phyloP scores from a whole-genome alignment of 2,888 invertebrate species.

The Perithous albicinctus region DNA sequence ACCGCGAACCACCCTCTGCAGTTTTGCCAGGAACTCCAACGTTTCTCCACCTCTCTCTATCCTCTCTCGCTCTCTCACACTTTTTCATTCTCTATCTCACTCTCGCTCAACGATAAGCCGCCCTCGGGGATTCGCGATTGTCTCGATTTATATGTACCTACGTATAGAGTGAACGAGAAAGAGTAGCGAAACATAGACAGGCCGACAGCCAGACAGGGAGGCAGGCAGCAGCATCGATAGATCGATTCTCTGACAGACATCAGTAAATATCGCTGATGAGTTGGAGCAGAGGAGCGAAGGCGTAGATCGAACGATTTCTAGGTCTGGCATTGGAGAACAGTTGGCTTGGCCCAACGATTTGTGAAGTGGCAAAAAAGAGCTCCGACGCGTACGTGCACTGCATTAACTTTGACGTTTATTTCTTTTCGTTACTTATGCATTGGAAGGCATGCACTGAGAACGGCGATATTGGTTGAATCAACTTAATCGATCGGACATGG shows the following conservation, averaged over 20 bases:
- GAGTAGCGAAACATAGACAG: conserved; percentile 56
- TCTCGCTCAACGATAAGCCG: conserved; percentile 77
- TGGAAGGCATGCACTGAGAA: conserved; percentile 8
- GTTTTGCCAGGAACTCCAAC: conserved; percentile 55
- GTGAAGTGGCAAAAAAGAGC: conserved; percentile 69
- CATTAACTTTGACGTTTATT: neutral
- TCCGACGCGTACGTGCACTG: conserved; percentile 52
- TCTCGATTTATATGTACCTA: conserved; percentile 79
- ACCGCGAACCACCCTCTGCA: conserved; percentile 40
- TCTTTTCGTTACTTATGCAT: conserved; percentile 19
- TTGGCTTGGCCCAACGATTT: conserved; percentile 75
- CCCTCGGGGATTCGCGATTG: conserved; percentile 81
- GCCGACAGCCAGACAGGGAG: conserved; percentile 4
- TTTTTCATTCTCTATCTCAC: conserved; percentile 10
- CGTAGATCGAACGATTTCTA: conserved; percentile 30
- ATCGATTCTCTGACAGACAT: conserved; percentile 78
- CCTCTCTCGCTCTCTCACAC: conserved; percentile 4
- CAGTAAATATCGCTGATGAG: conserved; percentile 81
- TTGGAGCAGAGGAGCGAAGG: conserved; percentile 69
- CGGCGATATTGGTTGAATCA: too few species aligned
- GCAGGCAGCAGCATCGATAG: conserved; percentile 72
- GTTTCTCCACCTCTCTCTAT: conserved; percentile 51
- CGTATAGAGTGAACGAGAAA: conserved; percentile 50
- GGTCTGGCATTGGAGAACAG: neutral
- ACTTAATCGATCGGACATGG: too few species aligned